phyloP scores from a whole-genome alignment of 2,113 vertebrate genomes.

The Ammodytes marinus region DNA sequence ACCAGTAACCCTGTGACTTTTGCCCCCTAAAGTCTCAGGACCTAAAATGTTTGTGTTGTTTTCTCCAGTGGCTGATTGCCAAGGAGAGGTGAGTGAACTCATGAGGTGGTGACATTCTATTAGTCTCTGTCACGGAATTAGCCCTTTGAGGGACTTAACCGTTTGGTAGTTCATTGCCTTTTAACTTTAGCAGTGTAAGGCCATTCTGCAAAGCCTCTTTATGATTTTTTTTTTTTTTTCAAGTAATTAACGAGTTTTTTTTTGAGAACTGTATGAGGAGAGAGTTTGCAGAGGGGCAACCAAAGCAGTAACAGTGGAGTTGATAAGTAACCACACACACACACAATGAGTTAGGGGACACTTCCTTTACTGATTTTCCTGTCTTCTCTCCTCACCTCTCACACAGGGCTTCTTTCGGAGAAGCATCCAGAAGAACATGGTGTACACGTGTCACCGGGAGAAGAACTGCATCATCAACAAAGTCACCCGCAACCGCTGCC shows the following conservation, averaged over 20 bases:
- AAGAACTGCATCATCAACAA: slow-evolving; percentile 99
- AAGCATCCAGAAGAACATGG: slow-evolving; percentile 99
- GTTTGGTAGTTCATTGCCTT: slow-evolving; percentile 39
- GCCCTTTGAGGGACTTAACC: slow-evolving; percentile 55
- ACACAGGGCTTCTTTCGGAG: slow-evolving; percentile 95
- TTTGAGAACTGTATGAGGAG: background rate
- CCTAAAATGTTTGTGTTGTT: background rate
- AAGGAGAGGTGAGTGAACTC: slow-evolving; percentile 31
- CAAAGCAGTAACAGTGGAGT: background rate
- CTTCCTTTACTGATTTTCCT: no score
- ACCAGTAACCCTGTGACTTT: slow-evolving; percentile 46
- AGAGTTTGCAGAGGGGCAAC: background rate
- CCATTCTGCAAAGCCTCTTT: background rate
- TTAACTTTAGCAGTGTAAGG: slow-evolving; percentile 35
- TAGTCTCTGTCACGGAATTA: slow-evolving; percentile 36
- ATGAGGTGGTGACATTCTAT: slow-evolving; percentile 26
- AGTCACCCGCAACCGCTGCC: slow-evolving; percentile 98
- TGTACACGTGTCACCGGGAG: slow-evolving; percentile 98
- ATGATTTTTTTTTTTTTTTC: background rate
- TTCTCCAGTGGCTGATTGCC: background rate
- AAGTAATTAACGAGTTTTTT: background rate
- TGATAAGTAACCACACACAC: background rate
- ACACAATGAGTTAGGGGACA: background rate
- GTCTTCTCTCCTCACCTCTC: slow-evolving; percentile 5
- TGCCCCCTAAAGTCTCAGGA: slow-evolving; percentile 25